Evolutionary conservation across 2,113 vertebrate species (phyloP).

Genomic region (Nycticorax nycticorax): DNA sequence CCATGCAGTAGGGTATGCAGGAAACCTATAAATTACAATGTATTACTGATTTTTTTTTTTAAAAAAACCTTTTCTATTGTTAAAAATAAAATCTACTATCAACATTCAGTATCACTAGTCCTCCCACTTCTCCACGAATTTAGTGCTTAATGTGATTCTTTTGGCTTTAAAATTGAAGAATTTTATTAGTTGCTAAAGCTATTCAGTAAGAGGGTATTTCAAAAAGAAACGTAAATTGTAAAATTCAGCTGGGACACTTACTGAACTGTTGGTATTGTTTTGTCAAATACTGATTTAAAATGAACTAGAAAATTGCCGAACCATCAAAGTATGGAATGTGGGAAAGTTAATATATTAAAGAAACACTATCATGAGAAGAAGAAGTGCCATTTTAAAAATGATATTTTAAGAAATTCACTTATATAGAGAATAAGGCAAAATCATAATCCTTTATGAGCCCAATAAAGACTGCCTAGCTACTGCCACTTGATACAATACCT

Average conservation of each 20-base stretch:
- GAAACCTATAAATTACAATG: background rate
- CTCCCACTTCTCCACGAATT: background rate
- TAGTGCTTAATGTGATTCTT: slow-evolving; percentile 22
- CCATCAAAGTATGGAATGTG: slow-evolving; percentile 23
- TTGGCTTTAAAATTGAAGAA: slow-evolving; percentile 46
- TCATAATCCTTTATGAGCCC: slow-evolving; percentile 54
- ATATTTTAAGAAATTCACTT: slow-evolving; percentile 68
- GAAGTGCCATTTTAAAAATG: slow-evolving; percentile 33
- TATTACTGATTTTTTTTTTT: background rate
- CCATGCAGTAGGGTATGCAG: background rate
- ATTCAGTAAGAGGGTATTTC: slow-evolving; percentile 29
- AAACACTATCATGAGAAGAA: slow-evolving; percentile 47
- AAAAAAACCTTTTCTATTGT: background rate
- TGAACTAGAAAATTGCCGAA: slow-evolving; percentile 45
- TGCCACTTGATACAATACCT: slow-evolving; percentile 34
- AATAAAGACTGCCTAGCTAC: slow-evolving; percentile 50
- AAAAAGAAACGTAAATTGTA: slow-evolving; percentile 31
- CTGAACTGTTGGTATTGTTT: slow-evolving; percentile 46
- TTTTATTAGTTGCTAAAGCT: slow-evolving; percentile 48
- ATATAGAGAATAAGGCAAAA: slow-evolving; percentile 53
- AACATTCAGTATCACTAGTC: background rate
- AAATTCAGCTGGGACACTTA: slow-evolving; percentile 44
- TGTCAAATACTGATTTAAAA: slow-evolving; percentile 62
- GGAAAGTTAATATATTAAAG: slow-evolving; percentile 61
- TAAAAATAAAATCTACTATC: background rate